These are phyloP conservation scores for Calosoma granatense DNA, from an alignment of 1,140 invertebrate species.

Conservation along the genomic window DNA sequence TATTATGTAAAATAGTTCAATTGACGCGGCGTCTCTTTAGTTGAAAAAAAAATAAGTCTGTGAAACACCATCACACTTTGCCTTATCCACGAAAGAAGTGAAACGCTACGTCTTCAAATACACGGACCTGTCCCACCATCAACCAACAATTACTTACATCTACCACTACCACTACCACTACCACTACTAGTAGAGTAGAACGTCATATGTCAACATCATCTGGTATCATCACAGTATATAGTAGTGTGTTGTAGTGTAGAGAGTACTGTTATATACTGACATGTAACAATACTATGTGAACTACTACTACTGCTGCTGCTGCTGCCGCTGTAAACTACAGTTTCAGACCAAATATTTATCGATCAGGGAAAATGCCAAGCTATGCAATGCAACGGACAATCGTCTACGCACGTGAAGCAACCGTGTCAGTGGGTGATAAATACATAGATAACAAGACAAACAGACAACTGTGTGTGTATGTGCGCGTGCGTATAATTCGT, in stretches of 20 bases:
- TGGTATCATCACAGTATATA: too few relatives aligned
- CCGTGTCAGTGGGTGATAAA: neutral
- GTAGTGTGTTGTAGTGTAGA: too few relatives aligned
- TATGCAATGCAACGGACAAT: constrained; percentile 6
- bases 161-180: too few relatives aligned
- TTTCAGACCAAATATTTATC: neutral
- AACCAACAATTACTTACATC: too few relatives aligned
- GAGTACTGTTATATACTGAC: too few relatives aligned
- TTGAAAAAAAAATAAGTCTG: neutral
- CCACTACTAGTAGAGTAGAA: too few relatives aligned
- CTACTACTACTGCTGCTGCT: too few relatives aligned
- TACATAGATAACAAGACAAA: neutral
- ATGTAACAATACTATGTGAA: neutral
- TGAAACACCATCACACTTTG: neutral
- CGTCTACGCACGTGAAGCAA: neutral
- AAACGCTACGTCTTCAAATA: neutral
- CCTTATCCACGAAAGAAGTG: neutral
- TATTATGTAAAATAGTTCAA: neutral
- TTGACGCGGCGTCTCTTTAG: neutral
- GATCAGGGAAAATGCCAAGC: neutral
- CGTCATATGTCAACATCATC: too few relatives aligned
- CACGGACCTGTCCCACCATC: neutral
- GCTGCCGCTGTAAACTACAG: too few relatives aligned
- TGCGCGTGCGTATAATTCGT: neutral
- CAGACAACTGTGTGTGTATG: neutral